Base-by-base conservation (phyloP, 2,797 vertebrate genomes). In the Sebastes taczanowskii region DNA sequence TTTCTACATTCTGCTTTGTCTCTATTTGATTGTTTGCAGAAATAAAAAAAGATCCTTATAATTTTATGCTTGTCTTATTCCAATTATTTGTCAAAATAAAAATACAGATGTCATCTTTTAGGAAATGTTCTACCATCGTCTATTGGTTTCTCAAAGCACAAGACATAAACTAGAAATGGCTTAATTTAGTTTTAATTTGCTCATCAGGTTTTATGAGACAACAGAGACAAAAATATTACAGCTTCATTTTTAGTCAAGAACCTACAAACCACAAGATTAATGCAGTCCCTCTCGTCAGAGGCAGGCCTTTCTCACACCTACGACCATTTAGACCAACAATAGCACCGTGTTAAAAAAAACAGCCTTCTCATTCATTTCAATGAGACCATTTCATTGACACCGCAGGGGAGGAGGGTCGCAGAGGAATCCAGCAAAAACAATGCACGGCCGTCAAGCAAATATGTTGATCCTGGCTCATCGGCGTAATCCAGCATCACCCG, bases 331-430 rank as follows among this genome's bases (percentile, higher is more conserved):
- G 49, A 71, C 52, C 61, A 83, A 90, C 89, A 89, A 84, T 82
- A 60, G 85, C 8, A 3, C 56, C 30, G 52, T n/a, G 58, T 80
- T 85, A 76, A 30, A 81, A 82, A 77, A 81, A 46, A 71, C 71
- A 80, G 65, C 75, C 67, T n/a, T 60, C 74, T 89, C 87, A 89
- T 90, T 90, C 46, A 85, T 86, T 82, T 80, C 83, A 87, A 56
- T 71, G 68, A 77, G 71, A 78, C 27, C 29, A 3, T 83, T 86
- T 65, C 83, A 80, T 73, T 70, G 46, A 76, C 80, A 55, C 75
- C 63, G 83, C 53, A 16, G 58, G 71, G 67, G 52, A 66, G 59
- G 42, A 42, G 66, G 4, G n/a, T 7, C 30, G 32, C 68, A 49
- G 18, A 80, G 71, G 52, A 59, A 62, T 56, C 46, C 18, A 22